These are phyloP conservation scores for Amaurobius ferox DNA, from an alignment of 2,888 invertebrate species.

Conservation along the genomic window DNA sequence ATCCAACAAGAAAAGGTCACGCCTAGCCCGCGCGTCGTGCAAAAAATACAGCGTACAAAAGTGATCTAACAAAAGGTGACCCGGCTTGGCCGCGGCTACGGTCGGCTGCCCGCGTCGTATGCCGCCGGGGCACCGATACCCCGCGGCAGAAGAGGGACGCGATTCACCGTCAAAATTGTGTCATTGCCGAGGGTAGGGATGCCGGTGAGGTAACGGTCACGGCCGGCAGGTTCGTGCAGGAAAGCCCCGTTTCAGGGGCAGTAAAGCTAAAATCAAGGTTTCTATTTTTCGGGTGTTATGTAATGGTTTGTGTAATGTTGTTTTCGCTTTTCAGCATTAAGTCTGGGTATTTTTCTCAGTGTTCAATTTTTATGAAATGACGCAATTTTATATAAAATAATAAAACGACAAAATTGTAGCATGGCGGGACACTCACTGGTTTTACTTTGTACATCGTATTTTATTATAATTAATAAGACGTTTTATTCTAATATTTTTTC, in stretches of 20 bases:
- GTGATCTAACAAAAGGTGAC: constrained; percentile 2
- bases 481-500: too few species aligned
- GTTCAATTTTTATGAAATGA: too few species aligned
- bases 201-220: background rate
- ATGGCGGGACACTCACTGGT: too few species aligned
- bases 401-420: too few species aligned
- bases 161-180: constrained; percentile 5
- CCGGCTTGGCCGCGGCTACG: constrained; percentile 14
- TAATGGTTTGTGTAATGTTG: too few species aligned
- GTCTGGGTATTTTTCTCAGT: too few species aligned
- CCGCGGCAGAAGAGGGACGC: constrained; percentile 5
- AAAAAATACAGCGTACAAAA: background rate
- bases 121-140: constrained; percentile 8
- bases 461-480: too few species aligned
- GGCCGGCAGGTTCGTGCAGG: background rate
- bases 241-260: constrained; percentile 3
- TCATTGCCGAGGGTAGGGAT: background rate
- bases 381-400: too few species aligned
- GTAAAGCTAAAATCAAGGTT: background rate
- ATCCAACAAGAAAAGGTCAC: background rate
- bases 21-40: background rate
- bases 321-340: too few species aligned
- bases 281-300: background rate
- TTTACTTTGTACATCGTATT: too few species aligned
- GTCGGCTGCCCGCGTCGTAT: constrained; percentile 12